phyloP scores from a whole-genome alignment of 2,113 vertebrate species.

The Sylvia atricapilla region DNA sequence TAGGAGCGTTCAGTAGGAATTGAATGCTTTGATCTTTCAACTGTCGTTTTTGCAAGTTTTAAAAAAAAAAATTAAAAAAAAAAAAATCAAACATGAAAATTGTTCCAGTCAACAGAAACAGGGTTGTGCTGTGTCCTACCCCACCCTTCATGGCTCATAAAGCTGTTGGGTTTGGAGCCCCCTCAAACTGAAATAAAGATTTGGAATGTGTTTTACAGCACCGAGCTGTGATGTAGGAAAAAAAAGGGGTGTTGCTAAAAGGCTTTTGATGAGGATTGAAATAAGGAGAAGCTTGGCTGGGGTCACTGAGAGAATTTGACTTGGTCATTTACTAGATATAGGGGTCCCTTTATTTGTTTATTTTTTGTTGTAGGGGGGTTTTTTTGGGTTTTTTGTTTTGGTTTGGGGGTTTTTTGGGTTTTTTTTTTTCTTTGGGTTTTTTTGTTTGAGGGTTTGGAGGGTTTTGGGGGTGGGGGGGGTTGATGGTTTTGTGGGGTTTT shows the following conservation, averaged over 20 bases:
- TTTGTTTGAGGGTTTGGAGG: background rate
- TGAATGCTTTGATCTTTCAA: background rate
- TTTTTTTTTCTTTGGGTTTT: too few species aligned
- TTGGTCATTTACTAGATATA: background rate
- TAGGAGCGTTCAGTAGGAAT: background rate
- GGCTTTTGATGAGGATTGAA: background rate
- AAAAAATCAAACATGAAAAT: background rate
- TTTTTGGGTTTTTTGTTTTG: too few species aligned
- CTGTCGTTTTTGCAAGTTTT: background rate
- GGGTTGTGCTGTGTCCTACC: background rate
- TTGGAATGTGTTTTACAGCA: background rate
- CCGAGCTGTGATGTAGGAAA: background rate
- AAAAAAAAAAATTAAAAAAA: background rate
- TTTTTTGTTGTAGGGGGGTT: background rate
- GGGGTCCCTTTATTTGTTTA: background rate
- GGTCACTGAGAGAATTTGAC: background rate
- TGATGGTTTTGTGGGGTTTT: too few species aligned
- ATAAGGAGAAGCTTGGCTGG: background rate
- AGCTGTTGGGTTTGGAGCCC: background rate
- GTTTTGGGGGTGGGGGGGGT: too few species aligned
- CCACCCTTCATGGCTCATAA: background rate
- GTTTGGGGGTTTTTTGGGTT: too few species aligned
- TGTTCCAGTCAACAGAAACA: background rate
- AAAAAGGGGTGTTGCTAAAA: background rate
- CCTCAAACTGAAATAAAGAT: background rate